Percentiles rank a stretch among this genome's conserved stretches.
These are phyloP conservation scores for Phyllostomus hastatus DNA, from an alignment of 2,113 vertebrate species.

Conservation along the genomic window DNA sequence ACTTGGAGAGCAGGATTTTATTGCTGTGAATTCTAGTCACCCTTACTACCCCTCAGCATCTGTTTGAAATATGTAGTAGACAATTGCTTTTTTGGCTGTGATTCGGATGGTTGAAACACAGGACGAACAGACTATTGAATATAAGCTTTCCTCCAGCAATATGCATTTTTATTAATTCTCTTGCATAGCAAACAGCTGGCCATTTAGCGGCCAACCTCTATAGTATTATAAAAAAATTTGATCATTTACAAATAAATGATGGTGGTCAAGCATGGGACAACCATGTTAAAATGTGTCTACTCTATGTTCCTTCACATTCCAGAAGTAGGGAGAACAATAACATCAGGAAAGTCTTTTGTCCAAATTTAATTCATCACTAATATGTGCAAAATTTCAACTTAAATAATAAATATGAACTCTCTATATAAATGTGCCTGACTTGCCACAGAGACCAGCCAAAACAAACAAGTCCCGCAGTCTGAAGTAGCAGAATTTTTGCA, in stretches of 20 bases:
- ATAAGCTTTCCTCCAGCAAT: slow-evolving; percentile 84
- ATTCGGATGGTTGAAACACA: slow-evolving; percentile 89
- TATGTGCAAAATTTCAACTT: slow-evolving; percentile 82
- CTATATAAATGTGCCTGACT: slow-evolving; percentile 81
- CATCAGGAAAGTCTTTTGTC: slow-evolving; percentile 25
- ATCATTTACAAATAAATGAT: slow-evolving; percentile 79
- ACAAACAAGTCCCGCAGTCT: slow-evolving; percentile 69
- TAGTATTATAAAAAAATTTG: slow-evolving; percentile 76
- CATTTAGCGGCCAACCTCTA: slow-evolving; percentile 70
- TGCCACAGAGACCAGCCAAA: slow-evolving; percentile 76
- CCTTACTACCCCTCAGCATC: slow-evolving; percentile 88
- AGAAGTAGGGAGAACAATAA: slow-evolving; percentile 64
- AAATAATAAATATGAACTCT: slow-evolving; percentile 76
- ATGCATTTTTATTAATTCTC: slow-evolving; percentile 82
- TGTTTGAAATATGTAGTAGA: slow-evolving; percentile 92
- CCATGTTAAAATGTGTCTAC: slow-evolving; percentile 73
- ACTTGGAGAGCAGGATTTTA: slow-evolving; percentile 82
- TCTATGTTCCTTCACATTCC: slow-evolving; percentile 73
- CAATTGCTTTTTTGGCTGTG: slow-evolving; percentile 86
- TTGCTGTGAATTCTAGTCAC: slow-evolving; percentile 85
- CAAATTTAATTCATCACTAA: slow-evolving; percentile 80
- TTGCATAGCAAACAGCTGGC: slow-evolving; percentile 77
- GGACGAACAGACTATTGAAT: slow-evolving; percentile 88
- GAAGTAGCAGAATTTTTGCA: slow-evolving; percentile 68
- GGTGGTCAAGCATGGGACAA: slow-evolving; percentile 75